Evolutionary conservation across 2,113 vertebrate genomes (phyloP).

Genomic region (Percina caprodes): DNA sequence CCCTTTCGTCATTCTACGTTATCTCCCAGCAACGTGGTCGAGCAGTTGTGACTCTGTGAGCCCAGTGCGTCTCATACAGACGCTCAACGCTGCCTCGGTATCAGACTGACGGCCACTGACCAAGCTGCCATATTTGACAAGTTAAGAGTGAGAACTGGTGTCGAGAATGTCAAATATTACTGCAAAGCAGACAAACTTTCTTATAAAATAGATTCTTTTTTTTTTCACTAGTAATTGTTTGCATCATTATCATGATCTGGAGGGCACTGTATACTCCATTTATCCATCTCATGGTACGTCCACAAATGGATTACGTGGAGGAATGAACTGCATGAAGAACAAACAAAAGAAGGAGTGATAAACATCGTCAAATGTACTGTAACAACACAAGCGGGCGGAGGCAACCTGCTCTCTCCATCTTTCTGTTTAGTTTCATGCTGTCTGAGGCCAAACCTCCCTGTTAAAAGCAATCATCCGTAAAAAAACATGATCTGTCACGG

Average conservation of each 20-base stretch:
- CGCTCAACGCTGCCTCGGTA: too few species aligned
- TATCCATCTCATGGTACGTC: neutral
- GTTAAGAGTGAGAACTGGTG: too few species aligned
- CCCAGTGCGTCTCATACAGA: too few species aligned
- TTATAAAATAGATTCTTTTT: neutral
- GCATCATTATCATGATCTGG: too few species aligned
- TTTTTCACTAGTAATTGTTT: too few species aligned
- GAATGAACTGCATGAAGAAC: neutral
- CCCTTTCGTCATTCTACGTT: too few species aligned
- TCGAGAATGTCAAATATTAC: neutral
- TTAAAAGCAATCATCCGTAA: slow-evolving; percentile 40
- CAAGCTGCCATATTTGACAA: too few species aligned
- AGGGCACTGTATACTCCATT: neutral
- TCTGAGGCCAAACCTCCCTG: slow-evolving; percentile 5
- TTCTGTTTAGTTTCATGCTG: slow-evolving; percentile 6
- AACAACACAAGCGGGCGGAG: neutral
- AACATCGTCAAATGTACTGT: slow-evolving; percentile 10
- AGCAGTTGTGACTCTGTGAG: too few species aligned
- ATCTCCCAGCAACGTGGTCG: too few species aligned
- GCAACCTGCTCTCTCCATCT: neutral
- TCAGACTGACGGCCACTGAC: too few species aligned
- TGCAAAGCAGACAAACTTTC: neutral
- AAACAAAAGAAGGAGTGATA: slow-evolving; percentile 5
- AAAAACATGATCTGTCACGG: slow-evolving; percentile 58
- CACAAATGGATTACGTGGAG: neutral